phyloP scores from a whole-genome alignment of 1,140 invertebrate genomes.

The Plutomurus gul region DNA sequence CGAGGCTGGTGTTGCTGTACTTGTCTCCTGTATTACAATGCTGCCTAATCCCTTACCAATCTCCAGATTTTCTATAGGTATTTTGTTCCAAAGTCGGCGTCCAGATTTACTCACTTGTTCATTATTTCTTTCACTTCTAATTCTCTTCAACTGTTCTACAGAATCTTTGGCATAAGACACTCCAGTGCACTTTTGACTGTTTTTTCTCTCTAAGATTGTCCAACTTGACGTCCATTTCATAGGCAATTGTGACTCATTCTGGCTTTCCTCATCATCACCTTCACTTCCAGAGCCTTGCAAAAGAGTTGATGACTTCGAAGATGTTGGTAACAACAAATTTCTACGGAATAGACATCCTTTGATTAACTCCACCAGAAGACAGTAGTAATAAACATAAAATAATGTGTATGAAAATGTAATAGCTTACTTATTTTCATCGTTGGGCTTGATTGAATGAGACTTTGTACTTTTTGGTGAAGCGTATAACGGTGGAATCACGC shows the following conservation, averaged over 20 bases:
- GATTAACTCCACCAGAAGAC: not conserved
- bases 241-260: not conserved
- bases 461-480: too few species aligned
- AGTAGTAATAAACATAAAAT: not conserved
- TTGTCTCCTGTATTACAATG: not conserved
- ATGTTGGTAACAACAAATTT: not conserved
- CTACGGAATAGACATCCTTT: too few species aligned
- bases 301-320: not conserved
- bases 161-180: slow-evolving; percentile 9
- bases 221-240: not conserved
- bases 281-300: not conserved
- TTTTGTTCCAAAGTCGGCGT: not conserved
- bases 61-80: not conserved
- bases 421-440: too few species aligned
- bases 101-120: not conserved
- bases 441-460: too few species aligned
- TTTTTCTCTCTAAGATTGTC: not conserved
- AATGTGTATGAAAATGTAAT: not conserved
- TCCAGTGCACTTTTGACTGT: too few species aligned
- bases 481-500: too few species aligned
- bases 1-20: not conserved
- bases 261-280: not conserved
- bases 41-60: not conserved
- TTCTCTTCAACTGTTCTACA: not conserved
- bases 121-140: not conserved